These are phyloP conservation scores for Scomberomorus guttatus DNA, from an alignment of 2,797 vertebrate genomes.

Conservation along the genomic window DNA sequence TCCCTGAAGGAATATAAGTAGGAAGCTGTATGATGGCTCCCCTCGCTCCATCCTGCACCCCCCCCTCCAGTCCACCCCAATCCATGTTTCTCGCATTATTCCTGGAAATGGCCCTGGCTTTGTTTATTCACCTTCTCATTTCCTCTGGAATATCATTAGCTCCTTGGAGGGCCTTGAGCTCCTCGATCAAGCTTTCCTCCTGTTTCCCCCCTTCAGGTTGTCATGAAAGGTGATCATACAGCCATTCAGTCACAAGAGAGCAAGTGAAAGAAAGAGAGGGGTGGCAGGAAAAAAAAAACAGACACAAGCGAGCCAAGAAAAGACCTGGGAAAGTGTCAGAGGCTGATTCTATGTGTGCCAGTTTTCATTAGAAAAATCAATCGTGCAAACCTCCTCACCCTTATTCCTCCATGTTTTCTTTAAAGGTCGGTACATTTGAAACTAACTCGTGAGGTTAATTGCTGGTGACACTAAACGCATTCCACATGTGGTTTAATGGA, in stretches of 20 bases:
- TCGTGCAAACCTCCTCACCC: not conserved
- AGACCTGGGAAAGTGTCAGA: slow-evolving; percentile 21
- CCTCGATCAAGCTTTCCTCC: slow-evolving; percentile 44
- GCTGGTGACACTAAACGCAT: slow-evolving; percentile 58
- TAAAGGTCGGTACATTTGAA: slow-evolving; percentile 47
- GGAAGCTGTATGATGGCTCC: slow-evolving; percentile 31
- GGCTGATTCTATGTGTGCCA: slow-evolving; percentile 11
- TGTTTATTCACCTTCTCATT: slow-evolving; percentile 78
- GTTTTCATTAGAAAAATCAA: slow-evolving; percentile 52
- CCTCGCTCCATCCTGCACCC: slow-evolving; percentile 30
- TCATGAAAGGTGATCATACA: slow-evolving; percentile 70
- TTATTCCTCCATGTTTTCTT: slow-evolving; percentile 51
- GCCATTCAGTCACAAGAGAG: slow-evolving; percentile 65
- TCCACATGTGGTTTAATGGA: slow-evolving; percentile 59
- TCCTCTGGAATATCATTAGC: slow-evolving; percentile 78
- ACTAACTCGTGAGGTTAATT: slow-evolving; percentile 54
- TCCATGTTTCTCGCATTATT: slow-evolving; percentile 55
- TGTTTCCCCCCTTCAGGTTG: slow-evolving; percentile 50
- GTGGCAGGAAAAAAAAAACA: not conserved
- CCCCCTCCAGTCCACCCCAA: slow-evolving; percentile 20
- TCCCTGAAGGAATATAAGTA: slow-evolving; percentile 66
- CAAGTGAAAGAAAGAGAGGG: slow-evolving; percentile 20
- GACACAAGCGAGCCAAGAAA: slow-evolving; percentile 37
- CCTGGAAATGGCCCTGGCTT: slow-evolving; percentile 67
- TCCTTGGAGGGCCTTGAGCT: slow-evolving; percentile 56